Percentiles rank a stretch among this genome's conserved stretches.
phyloP scores from a whole-genome alignment of 2,888 invertebrate genomes.

The Pachydiplax longipennis region DNA sequence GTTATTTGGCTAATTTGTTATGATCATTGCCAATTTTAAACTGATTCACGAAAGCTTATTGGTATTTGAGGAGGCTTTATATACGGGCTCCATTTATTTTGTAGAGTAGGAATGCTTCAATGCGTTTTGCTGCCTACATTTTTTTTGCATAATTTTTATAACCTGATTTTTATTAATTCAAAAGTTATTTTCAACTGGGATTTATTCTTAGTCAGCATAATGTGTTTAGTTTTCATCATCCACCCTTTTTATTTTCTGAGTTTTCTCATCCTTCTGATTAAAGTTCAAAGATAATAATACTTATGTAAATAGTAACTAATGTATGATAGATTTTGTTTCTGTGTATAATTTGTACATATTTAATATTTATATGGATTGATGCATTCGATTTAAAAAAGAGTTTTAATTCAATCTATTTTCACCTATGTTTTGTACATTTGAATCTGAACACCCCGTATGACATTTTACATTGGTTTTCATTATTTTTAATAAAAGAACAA shows the following conservation, averaged over 20 bases:
- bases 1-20: conserved; percentile 26
- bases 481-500: conserved; percentile 1
- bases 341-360: conserved; percentile 26
- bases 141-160: neutral
- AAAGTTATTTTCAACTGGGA: neutral
- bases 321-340: conserved; percentile 19
- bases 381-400: neutral
- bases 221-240: neutral
- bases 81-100: neutral
- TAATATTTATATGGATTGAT: conserved; percentile 29
- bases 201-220: neutral
- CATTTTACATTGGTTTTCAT: conserved; percentile 3
- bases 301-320: conserved; percentile 21
- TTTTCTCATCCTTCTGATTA: neutral
- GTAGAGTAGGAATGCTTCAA: neutral
- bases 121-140: neutral
- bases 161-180: neutral
- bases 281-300: neutral
- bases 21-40: neutral
- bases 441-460: neutral
- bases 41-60: neutral
- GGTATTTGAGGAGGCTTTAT: neutral
- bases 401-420: neutral
- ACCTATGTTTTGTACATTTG: conserved; percentile 2
- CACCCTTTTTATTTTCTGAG: neutral